Evolutionary conservation across 2,888 invertebrate genomes (phyloP), one percentile per base, ranked within the genome.

Genomic region (Steinernema carpocapsae): DNA sequence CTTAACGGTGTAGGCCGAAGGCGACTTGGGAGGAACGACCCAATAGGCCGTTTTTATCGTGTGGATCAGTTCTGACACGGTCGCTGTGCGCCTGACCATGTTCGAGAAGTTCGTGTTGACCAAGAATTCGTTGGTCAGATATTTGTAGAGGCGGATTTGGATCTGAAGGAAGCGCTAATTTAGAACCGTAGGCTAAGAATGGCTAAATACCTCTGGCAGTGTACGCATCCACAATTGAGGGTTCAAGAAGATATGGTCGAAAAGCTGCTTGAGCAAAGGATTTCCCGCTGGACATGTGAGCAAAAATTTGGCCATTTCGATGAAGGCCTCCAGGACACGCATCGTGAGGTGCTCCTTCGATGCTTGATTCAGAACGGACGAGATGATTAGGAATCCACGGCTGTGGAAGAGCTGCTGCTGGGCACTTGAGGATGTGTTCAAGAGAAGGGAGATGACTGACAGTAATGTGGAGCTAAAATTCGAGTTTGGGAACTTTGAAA

Each of bases 321-420:
- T 82, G 59, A 84, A 78, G 43, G 79, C 79, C 52, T 86, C 83
- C 48, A 86, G 78, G 22, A 87, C 84, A 43, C 82, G 78, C 79
- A 82, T 76, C 7, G 83, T 81, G 29, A 86, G 74, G 76, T 86
- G 86, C 12, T 80, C 70, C 3, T 79, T 77, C 0, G 83, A 80
- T 4, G 85, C 79, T 74, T 76, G 76, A n/a, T 83, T 82, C 10
- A 86, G 79, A 19, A 84, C 82, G 37, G 83, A 95, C 83, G 97
- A 95, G 88, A 99, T 95, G 80, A 99, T 96, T 85, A 99, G 92
- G 90, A 99, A 97, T 76, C 97, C 99, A 84, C 96, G 93, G 89
- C 95, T 96, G 89, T 97, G 97, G 88, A 97, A 94, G 93, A 99
- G 95, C 89, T 99, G 99, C 88, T 99, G 97, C 88, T 99, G 99